Conservation (phyloP, 2,888 invertebrate genomes). For the Creontiades dilutus region DNA sequence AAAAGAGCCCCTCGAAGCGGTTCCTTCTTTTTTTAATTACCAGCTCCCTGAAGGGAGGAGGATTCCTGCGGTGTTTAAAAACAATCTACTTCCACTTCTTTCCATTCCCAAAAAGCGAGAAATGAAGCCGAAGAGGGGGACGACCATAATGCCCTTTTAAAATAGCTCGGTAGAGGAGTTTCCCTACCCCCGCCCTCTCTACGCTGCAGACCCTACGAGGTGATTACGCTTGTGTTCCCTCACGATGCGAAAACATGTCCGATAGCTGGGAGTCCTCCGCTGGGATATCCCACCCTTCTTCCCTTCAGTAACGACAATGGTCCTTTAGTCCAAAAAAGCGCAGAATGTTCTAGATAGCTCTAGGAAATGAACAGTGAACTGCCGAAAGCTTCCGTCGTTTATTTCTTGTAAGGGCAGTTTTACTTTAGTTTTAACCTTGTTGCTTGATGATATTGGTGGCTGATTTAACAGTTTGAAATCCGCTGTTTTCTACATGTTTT, state of each 20-base stretch:
- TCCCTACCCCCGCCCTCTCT: background rate
- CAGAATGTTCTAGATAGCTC: too few relatives aligned
- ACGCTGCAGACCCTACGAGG: background rate
- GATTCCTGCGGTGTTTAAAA: conserved; percentile 39
- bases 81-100: conserved; percentile 42
- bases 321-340: too few relatives aligned
- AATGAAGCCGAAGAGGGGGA: background rate
- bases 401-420: too few relatives aligned
- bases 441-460: too few relatives aligned
- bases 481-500: too few relatives aligned
- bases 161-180: conserved; percentile 34
- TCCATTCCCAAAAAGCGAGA: background rate
- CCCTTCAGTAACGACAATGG: background rate
- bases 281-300: conserved; percentile 8
- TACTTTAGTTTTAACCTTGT: too few relatives aligned
- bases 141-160: conserved; percentile 45
- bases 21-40: conserved; percentile 13
- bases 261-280: background rate
- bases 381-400: too few relatives aligned
- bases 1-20: background rate
- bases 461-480: too few relatives aligned
- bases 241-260: conserved; percentile 16
- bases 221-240: conserved; percentile 48
- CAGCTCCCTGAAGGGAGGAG: background rate
- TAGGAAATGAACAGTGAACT: too few relatives aligned